Evolutionary conservation across 2,113 vertebrate species (phyloP), one percentile per base, ranked within the genome.

Genomic region (Clupea harengus): DNA sequence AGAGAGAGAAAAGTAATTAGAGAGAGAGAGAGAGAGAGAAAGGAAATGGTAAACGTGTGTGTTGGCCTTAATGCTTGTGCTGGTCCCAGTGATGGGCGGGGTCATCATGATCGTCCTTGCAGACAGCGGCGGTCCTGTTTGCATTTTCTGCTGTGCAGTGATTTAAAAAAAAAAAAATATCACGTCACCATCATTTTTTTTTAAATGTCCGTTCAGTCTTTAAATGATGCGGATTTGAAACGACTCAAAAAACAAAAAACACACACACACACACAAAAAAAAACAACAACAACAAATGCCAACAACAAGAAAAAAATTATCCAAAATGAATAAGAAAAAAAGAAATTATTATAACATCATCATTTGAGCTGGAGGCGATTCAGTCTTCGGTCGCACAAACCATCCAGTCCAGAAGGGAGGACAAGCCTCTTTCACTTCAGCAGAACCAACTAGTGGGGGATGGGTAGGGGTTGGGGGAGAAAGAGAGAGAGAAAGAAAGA

Each of bases 1-100:
- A 17, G 72, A 90, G 87, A 86, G 89, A 88, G 88, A 84, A 86
- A 64, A 32, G 50, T 25, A 15, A 86, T 67, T 47, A 47, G 64
- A 78, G 82, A 85, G 87, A 81, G 84, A 57, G 87, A 88, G 22
- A 13, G 80, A 46, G 84, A 49, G 15, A 83, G 49, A 57, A 78
- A 8, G 50, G 81, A 83, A 45, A 85, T 88, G 50, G 25, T 25
- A 67, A 83, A 80, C 82, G 85, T 75, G 22, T 39, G 82, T 81
- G 49, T 81, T 86, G 81, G 57, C 44, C 50, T 39, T 45, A 28
- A 52, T 60, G 64, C 82, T 45, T 85, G 50, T 60, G 64, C 82
- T 86, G 85, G 81, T 83, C 81, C 85, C 46, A 22, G 46, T 64
- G 25, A 32, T 1, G 47, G 50, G 28, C 81, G 49, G 50, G 25